Percentiles rank a stretch among this genome's conserved stretches.
Evolutionary conservation across 1,140 invertebrate species (phyloP).

Genomic region (Marisa cornuarietis): DNA sequence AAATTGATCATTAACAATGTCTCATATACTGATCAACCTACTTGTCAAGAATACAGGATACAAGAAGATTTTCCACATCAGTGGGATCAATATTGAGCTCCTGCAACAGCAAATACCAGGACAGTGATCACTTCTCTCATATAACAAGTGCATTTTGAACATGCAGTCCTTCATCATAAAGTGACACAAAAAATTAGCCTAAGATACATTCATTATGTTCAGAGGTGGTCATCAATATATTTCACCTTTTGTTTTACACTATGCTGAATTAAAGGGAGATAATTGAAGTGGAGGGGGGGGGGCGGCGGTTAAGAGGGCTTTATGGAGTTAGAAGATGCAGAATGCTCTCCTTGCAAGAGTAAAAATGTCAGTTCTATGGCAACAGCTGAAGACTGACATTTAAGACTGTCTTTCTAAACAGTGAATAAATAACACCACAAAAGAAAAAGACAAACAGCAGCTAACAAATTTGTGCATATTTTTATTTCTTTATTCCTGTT

Average conservation of each 20-base stretch:
- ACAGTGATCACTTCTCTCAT: neutral
- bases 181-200: neutral
- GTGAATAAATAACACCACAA: neutral
- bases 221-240: too few species aligned
- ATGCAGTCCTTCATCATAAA: neutral
- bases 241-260: too few species aligned
- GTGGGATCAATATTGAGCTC: constrained; percentile 95
- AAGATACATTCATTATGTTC: neutral
- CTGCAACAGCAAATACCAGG: constrained; percentile 47
- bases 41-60: constrained; percentile 98
- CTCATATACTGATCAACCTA: constrained; percentile 37
- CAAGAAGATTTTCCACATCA: constrained; percentile 96
- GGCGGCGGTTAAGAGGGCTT: too few species aligned
- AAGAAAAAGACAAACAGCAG: neutral
- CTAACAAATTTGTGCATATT: too few species aligned
- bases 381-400: neutral
- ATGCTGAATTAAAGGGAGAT: too few species aligned
- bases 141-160: neutral
- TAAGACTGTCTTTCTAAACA: too few species aligned
- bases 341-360: too few species aligned
- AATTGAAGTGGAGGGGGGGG: too few species aligned
- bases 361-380: too few species aligned
- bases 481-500: too few species aligned
- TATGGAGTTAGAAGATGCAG: too few species aligned
- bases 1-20: too few species aligned